Base-by-base conservation (phyloP, 1,140 invertebrate species). In the Helicoverpa armigera region DNA sequence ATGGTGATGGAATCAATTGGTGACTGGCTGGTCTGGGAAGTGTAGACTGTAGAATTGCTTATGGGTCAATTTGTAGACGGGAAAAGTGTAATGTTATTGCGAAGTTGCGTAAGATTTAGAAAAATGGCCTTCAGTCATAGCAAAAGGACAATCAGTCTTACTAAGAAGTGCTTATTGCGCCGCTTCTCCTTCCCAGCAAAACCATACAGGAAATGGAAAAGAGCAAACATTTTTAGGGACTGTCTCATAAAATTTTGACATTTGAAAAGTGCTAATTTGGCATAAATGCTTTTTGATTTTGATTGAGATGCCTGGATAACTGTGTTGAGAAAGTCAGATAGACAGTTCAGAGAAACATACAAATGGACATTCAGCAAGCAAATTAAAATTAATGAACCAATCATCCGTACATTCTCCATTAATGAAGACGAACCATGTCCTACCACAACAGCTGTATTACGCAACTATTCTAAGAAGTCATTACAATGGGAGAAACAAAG, bases 1-100 rank as follows among this genome's bases (percentile, higher is more conserved):
- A 72, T 72, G n/a, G 51, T 65, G 50, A 48, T 53, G 43, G 16
- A 65, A 79, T 79, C 35, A 79, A 65, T 65, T 65, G 54, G 31
- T 79, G 35, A 13, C 48, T 65, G 16, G n/a, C 29, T 16, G 60
- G 53, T 77, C 13, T 67, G 58, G 18, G 12, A 69, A 58, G 16
- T 43, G n/a, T 58, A 53, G 29, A 58, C 13, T 43, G n/a, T 48
- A 53, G 29, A 29, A 69, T 50, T 63, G 61, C 11, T 70, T 58
- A 23, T 13, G 14, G 43, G 43, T 67, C 65, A 69, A 69, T 69
- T 48, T 48, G 31, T 18, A 48, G 65, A 50, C 65, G 65, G 65
- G 43, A 14, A 61, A 18, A 50, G 65, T 69, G 65, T 43, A 50
- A 69, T 69, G 43, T 50, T 69, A 11, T 50, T 69, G 65, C 1